Evolutionary conservation across 2,888 invertebrate species (phyloP).

Genomic region (Dryobotodes eremita): DNA sequence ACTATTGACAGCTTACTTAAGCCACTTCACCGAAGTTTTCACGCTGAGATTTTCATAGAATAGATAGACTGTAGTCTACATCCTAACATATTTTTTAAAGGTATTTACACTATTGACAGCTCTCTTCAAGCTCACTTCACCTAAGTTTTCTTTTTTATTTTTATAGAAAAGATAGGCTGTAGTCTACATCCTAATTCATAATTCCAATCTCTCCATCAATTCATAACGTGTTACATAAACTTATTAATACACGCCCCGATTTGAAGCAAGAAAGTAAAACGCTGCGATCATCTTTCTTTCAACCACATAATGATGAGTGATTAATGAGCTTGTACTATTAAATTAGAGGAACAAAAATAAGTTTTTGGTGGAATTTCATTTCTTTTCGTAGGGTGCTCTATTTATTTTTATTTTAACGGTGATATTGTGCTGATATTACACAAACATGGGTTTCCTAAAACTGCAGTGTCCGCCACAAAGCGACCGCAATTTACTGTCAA

Average conservation of each 20-base stretch:
- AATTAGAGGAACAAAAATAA: slow-evolving; percentile 19
- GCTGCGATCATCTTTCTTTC: slow-evolving; percentile 48
- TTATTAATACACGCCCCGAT: slow-evolving; percentile 25
- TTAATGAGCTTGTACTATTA: slow-evolving; percentile 49
- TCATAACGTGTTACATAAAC: slow-evolving; percentile 23
- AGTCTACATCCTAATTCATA: background rate
- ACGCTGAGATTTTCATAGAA: background rate
- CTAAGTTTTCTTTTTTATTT: background rate
- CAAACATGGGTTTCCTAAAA: too few relatives aligned
- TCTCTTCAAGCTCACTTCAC: background rate
- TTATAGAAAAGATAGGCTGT: background rate
- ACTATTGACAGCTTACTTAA: background rate
- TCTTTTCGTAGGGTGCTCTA: too few relatives aligned
- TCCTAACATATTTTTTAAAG: too few relatives aligned
- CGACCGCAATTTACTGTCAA: too few relatives aligned
- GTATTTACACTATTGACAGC: too few relatives aligned
- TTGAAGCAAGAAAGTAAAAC: slow-evolving; percentile 48
- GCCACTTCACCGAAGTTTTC: background rate
- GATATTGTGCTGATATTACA: too few relatives aligned
- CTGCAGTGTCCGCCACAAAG: too few relatives aligned
- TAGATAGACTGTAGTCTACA: background rate
- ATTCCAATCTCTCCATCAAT: slow-evolving; percentile 17
- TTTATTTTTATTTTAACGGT: too few relatives aligned
- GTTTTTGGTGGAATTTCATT: too few relatives aligned
- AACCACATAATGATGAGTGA: slow-evolving; percentile 55